These are phyloP conservation scores for Heliconius melpomene DNA, from an alignment of 1,140 invertebrate genomes.

Conservation along the genomic window DNA sequence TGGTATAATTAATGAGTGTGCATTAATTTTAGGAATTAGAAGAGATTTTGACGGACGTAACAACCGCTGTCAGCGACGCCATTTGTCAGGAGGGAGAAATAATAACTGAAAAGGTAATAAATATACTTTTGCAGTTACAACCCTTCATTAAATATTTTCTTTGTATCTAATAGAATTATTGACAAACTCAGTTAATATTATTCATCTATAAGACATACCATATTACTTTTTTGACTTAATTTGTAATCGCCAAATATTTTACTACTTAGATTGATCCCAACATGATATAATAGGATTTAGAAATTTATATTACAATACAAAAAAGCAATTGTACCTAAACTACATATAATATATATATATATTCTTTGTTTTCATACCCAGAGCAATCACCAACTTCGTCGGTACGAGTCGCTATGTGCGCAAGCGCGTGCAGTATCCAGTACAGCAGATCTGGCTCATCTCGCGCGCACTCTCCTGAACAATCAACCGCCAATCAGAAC, in stretches of 20 bases:
- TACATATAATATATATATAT: no score
- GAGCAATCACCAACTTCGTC: slow-evolving; percentile 88
- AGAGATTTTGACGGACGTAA: slow-evolving; percentile 92
- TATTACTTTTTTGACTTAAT: no score
- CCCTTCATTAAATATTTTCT: background rate
- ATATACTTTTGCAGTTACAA: background rate
- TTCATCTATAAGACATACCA: no score
- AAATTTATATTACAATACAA: no score
- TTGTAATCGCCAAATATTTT: no score
- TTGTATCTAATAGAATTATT: background rate
- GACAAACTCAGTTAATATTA: no score
- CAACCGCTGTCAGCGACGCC: slow-evolving; percentile 89
- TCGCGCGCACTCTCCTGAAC: slow-evolving; percentile 85
- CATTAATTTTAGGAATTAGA: slow-evolving; percentile 88
- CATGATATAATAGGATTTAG: no score
- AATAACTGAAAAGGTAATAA: slow-evolving; percentile 87
- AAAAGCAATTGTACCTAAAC: no score
- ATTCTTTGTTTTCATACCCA: slow-evolving; percentile 59
- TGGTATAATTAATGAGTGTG: slow-evolving; percentile 41
- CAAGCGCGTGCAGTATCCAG: slow-evolving; percentile 87
- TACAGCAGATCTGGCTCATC: slow-evolving; percentile 86
- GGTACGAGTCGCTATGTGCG: slow-evolving; percentile 88
- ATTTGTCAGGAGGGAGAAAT: slow-evolving; percentile 91
- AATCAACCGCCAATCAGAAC: slow-evolving; percentile 82
- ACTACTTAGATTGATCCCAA: no score